phyloP scores from a whole-genome alignment of 2,888 invertebrate species.

The Drosophila borborema region DNA sequence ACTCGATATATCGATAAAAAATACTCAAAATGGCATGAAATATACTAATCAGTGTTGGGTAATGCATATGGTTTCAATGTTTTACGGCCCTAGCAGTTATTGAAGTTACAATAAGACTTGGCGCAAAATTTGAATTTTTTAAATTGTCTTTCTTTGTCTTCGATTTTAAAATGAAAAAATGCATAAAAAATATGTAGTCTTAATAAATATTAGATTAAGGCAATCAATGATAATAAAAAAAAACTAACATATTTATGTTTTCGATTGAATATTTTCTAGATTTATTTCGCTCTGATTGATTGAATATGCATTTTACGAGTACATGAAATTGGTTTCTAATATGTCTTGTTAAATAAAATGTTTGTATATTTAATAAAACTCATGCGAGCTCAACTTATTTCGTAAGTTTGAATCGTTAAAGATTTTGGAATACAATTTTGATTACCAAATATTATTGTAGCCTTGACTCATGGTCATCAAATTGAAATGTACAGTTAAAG shows the following conservation, averaged over 20 bases:
- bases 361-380: conserved; percentile 29
- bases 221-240: too few species aligned
- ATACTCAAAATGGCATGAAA: background rate
- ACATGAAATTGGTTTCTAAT: conserved; percentile 56
- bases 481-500: conserved; percentile 52
- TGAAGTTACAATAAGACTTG: background rate
- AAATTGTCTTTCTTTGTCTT: too few species aligned
- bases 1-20: background rate
- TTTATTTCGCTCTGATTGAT: conserved; percentile 79
- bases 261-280: conserved; percentile 67
- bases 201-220: too few species aligned
- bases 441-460: conserved; percentile 41
- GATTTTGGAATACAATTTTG: conserved; percentile 32
- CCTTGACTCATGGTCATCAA: conserved; percentile 42
- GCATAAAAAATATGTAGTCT: background rate
- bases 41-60: background rate
- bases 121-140: background rate
- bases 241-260: background rate
- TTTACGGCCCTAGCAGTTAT: conserved; percentile 27
- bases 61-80: background rate
- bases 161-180: background rate
- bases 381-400: conserved; percentile 33
- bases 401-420: conserved; percentile 14
- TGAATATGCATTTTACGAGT: conserved; percentile 65
- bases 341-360: conserved; percentile 38